phyloP scores from a whole-genome alignment of 2,113 vertebrate species.

The Lota lota region DNA sequence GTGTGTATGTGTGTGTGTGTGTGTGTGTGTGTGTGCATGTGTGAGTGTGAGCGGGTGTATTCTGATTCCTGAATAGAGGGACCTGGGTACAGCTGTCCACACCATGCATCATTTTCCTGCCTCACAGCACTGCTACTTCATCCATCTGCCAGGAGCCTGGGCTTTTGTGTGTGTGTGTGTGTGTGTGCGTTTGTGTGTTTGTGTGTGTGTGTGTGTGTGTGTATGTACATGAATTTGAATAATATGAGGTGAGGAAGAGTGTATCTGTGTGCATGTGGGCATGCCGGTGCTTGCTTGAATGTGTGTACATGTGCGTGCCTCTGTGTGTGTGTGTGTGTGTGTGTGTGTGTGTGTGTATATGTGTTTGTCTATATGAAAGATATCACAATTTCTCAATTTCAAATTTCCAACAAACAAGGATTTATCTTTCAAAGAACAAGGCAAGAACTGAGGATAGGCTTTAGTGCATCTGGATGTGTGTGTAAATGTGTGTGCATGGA shows the following conservation, averaged over 20 bases:
- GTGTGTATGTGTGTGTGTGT: neutral
- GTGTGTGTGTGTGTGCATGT: neutral
- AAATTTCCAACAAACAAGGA: neutral
- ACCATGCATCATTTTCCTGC: too few species aligned
- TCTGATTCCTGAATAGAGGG: neutral
- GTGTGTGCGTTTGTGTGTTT: slow-evolving; percentile 8
- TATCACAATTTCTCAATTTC: neutral
- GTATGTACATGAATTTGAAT: neutral
- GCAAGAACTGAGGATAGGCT: neutral
- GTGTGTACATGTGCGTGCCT: too few species aligned
- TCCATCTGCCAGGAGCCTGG: neutral
- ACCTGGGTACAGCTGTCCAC: too few species aligned
- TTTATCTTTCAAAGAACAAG: neutral
- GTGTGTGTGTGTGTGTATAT: neutral
- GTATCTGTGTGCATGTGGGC: neutral
- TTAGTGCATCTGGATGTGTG: neutral
- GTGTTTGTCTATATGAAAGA: neutral
- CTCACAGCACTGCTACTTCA: neutral
- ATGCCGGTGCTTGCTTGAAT: neutral
- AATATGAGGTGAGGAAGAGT: neutral
- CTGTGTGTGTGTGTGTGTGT: neutral
- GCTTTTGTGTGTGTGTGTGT: neutral
- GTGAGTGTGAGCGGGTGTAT: neutral
- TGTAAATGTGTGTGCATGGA: neutral
- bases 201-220: slow-evolving; percentile 2